Evolutionary conservation across 1,140 invertebrate genomes (phyloP).

Genomic region (Apolygus lucorum): DNA sequence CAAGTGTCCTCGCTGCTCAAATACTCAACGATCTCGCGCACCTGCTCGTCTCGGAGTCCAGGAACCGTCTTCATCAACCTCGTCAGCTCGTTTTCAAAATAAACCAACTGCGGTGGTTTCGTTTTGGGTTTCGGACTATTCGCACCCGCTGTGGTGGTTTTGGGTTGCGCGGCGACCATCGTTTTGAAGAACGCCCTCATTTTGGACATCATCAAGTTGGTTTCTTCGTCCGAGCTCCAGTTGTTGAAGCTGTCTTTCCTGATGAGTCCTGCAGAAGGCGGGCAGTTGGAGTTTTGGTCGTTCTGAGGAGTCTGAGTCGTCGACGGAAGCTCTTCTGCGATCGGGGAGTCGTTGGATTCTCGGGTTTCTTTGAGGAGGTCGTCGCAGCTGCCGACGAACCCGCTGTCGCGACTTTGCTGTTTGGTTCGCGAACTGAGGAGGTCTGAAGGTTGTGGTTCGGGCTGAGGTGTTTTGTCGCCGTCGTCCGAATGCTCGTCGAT

Average conservation of each 20-base stretch:
- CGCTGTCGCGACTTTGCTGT: slow-evolving; percentile 74
- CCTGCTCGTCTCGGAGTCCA: slow-evolving; percentile 79
- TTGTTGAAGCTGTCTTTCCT: slow-evolving; percentile 86
- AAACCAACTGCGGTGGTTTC: slow-evolving; percentile 73
- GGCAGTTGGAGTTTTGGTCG: slow-evolving; percentile 7
- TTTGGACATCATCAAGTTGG: slow-evolving; percentile 89
- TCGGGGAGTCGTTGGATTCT: slow-evolving; percentile 32
- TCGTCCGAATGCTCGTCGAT: slow-evolving; percentile 45
- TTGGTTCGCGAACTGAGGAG: slow-evolving; percentile 43
- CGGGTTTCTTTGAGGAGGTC: slow-evolving; percentile 60
- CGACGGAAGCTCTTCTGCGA: slow-evolving; percentile 26
- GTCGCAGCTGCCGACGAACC: slow-evolving; percentile 79
- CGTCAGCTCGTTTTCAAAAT: slow-evolving; percentile 81
- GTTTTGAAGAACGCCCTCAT: slow-evolving; percentile 86
- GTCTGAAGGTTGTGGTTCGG: slow-evolving; percentile 36
- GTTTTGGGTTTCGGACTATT: slow-evolving; percentile 26
- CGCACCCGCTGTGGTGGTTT: slow-evolving; percentile 27
- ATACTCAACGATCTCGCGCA: slow-evolving; percentile 83
- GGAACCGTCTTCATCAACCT: slow-evolving; percentile 86
- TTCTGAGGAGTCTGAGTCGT: slow-evolving; percentile 23
- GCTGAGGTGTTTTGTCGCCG: slow-evolving; percentile 48
- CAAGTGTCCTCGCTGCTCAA: slow-evolving; percentile 83
- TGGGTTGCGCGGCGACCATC: slow-evolving; percentile 53
- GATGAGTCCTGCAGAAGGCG: slow-evolving; percentile 46
- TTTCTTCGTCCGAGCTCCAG: slow-evolving; percentile 87